Evolutionary conservation across 1,140 invertebrate genomes (phyloP), one percentile per base, ranked within the genome.

Genomic region (Varroa destructor): DNA sequence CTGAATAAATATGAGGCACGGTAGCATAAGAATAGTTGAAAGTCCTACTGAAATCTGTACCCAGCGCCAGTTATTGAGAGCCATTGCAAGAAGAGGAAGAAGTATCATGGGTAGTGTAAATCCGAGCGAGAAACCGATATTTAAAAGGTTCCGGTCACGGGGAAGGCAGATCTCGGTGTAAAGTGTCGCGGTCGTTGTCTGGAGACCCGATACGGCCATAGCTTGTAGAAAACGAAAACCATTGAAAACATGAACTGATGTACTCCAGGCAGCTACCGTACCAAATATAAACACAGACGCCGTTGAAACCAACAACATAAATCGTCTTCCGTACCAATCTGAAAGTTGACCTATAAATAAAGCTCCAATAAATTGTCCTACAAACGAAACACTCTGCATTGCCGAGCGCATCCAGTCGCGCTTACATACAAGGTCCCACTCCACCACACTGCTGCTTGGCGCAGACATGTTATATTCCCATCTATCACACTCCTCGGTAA

Each of bases 371-470:
- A 67, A 67, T 40, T 67, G 61, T 14, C 61, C 61, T 37, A 67
- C 61, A 8, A 67, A 67, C 10, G 61, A 12, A 46, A 67, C 61
- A 37, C 61, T 67, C 61, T 67, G 61, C 61, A 67, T 67, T 67
- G 61, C 61, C 61, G 61, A 67, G 8, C 61, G 61, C 61, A 67
- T 67, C 61, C 61, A 67, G 8, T 67, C 61, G 2, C 61, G 61
- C 1, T 37, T 46, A 40, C 61, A 67, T 2, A 67, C 61, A 1
- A 67, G 61, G 46, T 67, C 40, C 61, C 61, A 67, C 36, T 67
- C 61, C 1, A 67, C 61, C 61, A 67, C 5, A 2, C 12, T 46
- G 36, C 61, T 67, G 37, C 61, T 67, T 46, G 61, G 61, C 61
- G 61, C 61, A 14, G 12, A 40, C 8, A 14, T 46, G 37, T 67